Base-by-base conservation (phyloP, 2,113 vertebrate species). In the Hydropotes inermis region DNA sequence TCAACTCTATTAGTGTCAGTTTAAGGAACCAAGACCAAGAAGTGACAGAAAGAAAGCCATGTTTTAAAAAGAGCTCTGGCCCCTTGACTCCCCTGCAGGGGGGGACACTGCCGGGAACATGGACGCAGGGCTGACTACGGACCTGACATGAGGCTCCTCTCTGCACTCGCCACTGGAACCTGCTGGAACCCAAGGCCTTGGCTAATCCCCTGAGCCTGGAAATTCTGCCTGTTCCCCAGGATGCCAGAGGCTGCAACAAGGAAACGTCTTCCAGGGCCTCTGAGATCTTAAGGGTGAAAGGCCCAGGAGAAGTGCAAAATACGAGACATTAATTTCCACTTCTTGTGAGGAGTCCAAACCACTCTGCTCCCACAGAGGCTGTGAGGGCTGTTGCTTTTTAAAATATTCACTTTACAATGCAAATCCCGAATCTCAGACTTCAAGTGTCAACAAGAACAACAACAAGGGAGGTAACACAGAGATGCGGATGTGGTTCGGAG, bases 331-430 rank as follows among this genome's bases (percentile, higher is more conserved):
- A 91, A 91, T 94, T 94, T 97, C 95, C 45, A 16, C 57, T 25
- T 43, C 86, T 74, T 11, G 2, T 5, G 50, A 92, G 25, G 54
- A 64, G 39, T 76, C 52, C 3, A 27, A 61, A 58, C 45, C 91
- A 58, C n/a, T 87, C 55, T 13, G 82, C 57, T 93, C 93, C 95
- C 95, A 91, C 88, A 6, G 67, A 95, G 79, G 45, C 93, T n/a
- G 45, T 89, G 82, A 91, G 76, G 43, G 88, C 83, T 82, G 55
- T 60, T 84, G 89, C 61, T 92, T 95, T 96, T 74, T 96, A 2
- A 96, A 95, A 97, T 87, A 92, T 85, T 97, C 89, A 83, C 86
- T 96, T 93, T 89, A 23, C 64, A 60, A 89, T 5, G 83, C 70
- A 84, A 95, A 95, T 88, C 67, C 70, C 52, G 60, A 30, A 55